Percentiles rank a stretch among this genome's conserved stretches.
These are phyloP conservation scores for Coelinius sp. DNA, from an alignment of 2,888 invertebrate species.

Conservation along the genomic window DNA sequence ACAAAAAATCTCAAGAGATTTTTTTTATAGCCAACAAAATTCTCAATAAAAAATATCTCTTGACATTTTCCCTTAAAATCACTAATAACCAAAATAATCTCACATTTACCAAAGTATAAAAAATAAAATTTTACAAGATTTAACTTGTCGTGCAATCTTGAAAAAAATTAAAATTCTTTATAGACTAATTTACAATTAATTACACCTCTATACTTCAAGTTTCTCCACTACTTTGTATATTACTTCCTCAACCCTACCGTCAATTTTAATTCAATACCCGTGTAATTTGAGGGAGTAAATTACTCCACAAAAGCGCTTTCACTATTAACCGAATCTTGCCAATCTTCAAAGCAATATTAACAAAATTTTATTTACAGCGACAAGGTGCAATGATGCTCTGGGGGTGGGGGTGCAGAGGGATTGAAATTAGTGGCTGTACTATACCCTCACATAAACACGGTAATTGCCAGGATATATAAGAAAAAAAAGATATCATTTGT, in stretches of 20 bases:
- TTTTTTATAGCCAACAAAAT: too few species aligned
- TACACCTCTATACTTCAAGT: neutral
- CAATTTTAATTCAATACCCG: constrained; percentile 5
- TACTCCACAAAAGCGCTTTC: constrained; percentile 9
- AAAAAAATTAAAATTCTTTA: too few species aligned
- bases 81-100: too few species aligned
- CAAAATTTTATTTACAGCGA: constrained; percentile 19
- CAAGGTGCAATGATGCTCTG: neutral
- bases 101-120: too few species aligned
- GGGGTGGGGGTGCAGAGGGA: constrained; percentile 25
- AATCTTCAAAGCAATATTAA: constrained; percentile 57
- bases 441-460: constrained; percentile 69
- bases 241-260: neutral
- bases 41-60: too few species aligned
- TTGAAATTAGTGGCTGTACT: constrained; percentile 56
- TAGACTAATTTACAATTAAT: neutral
- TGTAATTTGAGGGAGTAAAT: constrained; percentile 20
- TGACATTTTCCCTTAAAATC: too few species aligned
- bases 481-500: neutral
- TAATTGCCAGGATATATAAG: constrained; percentile 68
- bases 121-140: too few species aligned
- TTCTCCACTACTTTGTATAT: neutral
- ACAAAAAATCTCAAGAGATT: too few species aligned
- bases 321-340: constrained; percentile 44
- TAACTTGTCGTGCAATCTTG: too few species aligned